A percentile compares a stretch with the other conserved stretches of the same genome.
Evolutionary conservation across 2,113 vertebrate genomes (phyloP).

Genomic region (Sterna hirundo): DNA sequence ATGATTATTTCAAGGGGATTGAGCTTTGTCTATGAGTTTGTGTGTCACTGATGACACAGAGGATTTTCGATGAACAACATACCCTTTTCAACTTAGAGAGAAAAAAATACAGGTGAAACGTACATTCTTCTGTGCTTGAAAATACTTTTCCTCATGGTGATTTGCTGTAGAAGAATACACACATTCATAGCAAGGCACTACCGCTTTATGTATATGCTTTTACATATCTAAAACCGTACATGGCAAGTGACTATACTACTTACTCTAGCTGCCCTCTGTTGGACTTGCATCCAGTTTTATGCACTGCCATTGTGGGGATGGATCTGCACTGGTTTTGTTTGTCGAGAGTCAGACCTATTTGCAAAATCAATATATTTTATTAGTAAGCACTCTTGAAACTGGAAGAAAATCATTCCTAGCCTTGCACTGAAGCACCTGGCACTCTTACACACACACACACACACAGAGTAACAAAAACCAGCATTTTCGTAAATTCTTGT

Average conservation of each 20-base stretch:
- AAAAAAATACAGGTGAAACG: not conserved
- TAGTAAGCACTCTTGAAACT: not conserved
- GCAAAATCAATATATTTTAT: not conserved
- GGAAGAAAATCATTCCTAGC: not conserved
- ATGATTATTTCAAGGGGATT: not conserved
- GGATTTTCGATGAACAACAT: not conserved
- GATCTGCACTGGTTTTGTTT: not conserved
- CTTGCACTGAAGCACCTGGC: not conserved
- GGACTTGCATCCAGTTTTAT: not conserved
- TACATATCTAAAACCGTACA: not conserved
- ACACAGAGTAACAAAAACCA: not conserved
- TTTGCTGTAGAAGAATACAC: not conserved
- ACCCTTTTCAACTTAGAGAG: not conserved
- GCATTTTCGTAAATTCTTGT: not conserved
- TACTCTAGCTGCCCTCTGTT: not conserved
- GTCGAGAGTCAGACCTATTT: not conserved
- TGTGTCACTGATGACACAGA: not conserved
- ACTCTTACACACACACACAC: accelerated
- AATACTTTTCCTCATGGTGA: not conserved
- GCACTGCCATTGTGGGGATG: too few relatives aligned
- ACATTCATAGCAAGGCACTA: not conserved
- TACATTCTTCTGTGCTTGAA: not conserved
- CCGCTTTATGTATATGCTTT: not conserved
- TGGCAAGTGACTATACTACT: not conserved
- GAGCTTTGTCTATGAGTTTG: not conserved